These are phyloP conservation scores for Serripes groenlandicus DNA, from an alignment of 2,888 invertebrate genomes.

Conservation along the genomic window DNA sequence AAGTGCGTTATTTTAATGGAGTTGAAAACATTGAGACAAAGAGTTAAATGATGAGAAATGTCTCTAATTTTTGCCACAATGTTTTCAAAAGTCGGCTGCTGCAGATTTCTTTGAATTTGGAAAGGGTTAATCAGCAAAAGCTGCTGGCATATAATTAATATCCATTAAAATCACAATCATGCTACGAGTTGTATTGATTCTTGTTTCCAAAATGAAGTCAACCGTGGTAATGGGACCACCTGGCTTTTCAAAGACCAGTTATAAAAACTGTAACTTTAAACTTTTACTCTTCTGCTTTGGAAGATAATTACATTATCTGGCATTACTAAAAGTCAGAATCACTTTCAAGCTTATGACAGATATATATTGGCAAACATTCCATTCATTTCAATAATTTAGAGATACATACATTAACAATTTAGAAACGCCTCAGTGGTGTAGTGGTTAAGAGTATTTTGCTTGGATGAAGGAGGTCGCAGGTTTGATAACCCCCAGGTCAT, in stretches of 20 bases:
- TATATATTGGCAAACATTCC: too few species aligned
- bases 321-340: too few species aligned
- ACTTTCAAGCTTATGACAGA: too few species aligned
- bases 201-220: background rate
- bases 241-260: constrained; percentile 12
- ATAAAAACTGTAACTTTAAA: too few species aligned
- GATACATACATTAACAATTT: too few species aligned
- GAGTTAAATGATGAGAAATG: background rate
- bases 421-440: too few species aligned
- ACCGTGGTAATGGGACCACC: constrained; percentile 7
- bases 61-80: background rate
- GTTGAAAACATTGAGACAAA: background rate
- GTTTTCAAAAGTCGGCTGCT: background rate
- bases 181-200: constrained; percentile 16
- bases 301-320: too few species aligned
- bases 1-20: background rate
- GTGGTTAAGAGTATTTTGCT: too few species aligned
- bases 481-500: too few species aligned
- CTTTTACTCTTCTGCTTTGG: too few species aligned
- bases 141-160: constrained; percentile 15
- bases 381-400: too few species aligned
- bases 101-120: background rate
- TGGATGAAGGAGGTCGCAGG: too few species aligned
- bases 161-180: constrained; percentile 17
- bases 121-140: background rate